Conservation (phyloP, 2,888 invertebrate genomes). For the Tethea ocularis region DNA sequence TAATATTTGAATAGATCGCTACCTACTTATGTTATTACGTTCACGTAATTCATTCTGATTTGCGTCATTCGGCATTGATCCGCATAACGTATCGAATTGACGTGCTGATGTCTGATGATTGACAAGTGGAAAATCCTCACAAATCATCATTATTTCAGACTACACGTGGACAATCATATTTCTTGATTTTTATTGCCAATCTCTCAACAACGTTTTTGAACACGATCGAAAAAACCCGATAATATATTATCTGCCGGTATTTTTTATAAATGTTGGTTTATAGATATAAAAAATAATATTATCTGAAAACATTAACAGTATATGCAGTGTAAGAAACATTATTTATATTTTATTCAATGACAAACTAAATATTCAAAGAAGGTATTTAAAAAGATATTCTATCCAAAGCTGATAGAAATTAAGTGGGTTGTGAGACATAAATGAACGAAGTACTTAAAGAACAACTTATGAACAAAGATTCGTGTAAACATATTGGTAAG, state of each 20-base stretch:
- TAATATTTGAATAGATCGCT: constrained; percentile 40
- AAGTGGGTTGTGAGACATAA: too few relatives aligned
- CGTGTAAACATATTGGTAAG: background rate
- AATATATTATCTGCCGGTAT: background rate
- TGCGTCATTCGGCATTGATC: constrained; percentile 56
- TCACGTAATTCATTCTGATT: constrained; percentile 37
- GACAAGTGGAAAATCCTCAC: constrained; percentile 57
- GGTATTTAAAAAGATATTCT: too few relatives aligned
- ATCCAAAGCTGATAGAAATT: background rate
- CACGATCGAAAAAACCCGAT: background rate
- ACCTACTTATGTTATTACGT: constrained; percentile 25
- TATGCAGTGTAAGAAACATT: background rate
- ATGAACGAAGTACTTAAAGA: too few relatives aligned
- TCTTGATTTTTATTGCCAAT: constrained; percentile 4
- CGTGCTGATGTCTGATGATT: constrained; percentile 47
- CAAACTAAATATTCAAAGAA: too few relatives aligned
- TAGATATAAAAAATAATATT: background rate
- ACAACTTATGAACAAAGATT: background rate
- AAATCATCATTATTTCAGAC: constrained; percentile 23
- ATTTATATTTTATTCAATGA: background rate
- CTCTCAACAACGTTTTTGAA: background rate
- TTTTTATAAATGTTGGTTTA: background rate
- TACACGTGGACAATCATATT: constrained; percentile 12
- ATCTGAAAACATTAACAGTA: too few relatives aligned
- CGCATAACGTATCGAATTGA: constrained; percentile 55